phyloP scores from a whole-genome alignment of 92 coral and sea anemone genomes.

The Paramuricea clavata region DNA sequence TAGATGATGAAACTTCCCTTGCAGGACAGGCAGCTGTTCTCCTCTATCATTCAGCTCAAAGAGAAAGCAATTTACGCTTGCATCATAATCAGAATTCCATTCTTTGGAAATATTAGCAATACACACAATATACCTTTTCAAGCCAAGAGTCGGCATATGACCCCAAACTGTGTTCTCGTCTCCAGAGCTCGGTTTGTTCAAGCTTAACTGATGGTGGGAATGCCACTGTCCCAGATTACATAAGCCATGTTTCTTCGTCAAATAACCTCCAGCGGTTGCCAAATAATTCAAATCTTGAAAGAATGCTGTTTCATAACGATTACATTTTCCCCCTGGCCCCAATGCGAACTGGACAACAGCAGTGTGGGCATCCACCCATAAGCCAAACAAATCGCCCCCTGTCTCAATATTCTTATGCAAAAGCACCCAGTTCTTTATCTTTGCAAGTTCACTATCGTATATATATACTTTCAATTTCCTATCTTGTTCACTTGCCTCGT shows the following conservation, averaged over 20 bases:
- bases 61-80: slow-evolving; percentile 72
- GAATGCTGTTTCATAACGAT: slow-evolving; percentile 70
- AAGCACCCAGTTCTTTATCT: slow-evolving; percentile 75
- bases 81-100: not conserved
- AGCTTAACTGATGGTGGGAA: slow-evolving; percentile 82
- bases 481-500: not conserved
- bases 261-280: slow-evolving; percentile 64
- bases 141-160: slow-evolving; percentile 79
- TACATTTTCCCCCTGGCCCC: slow-evolving; percentile 81
- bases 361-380: slow-evolving; percentile 79
- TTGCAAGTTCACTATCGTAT: slow-evolving; percentile 68
- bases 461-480: slow-evolving; percentile 58
- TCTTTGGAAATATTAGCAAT: slow-evolving; percentile 72
- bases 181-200: slow-evolving; percentile 84
- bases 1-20: slow-evolving; percentile 22
- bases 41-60: slow-evolving; percentile 58
- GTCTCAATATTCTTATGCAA: slow-evolving; percentile 74
- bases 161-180: slow-evolving; percentile 90
- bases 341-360: slow-evolving; percentile 84
- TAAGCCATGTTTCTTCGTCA: slow-evolving; percentile 76
- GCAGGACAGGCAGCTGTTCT: slow-evolving; percentile 51
- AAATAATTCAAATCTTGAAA: slow-evolving; percentile 84
- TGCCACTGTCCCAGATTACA: slow-evolving; percentile 98
- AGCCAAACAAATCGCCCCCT: slow-evolving; percentile 91
- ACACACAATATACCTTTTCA: slow-evolving; percentile 76